Percentiles rank a stretch among this genome's conserved stretches.
Conservation (phyloP, 2,113 vertebrate genomes). For the Setophaga coronata region DNA sequence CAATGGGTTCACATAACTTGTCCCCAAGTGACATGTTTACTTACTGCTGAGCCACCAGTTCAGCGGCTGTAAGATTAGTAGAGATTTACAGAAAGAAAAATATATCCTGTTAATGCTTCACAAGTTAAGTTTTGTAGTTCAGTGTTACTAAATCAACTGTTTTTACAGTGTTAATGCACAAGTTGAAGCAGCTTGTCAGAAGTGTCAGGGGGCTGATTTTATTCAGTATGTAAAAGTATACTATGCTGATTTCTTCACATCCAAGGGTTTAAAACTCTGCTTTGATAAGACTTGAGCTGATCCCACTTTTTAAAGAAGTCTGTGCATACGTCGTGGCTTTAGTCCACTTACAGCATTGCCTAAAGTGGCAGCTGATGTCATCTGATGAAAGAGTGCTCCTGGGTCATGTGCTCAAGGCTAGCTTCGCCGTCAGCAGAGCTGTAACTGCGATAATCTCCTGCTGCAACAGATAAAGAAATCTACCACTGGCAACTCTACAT, state of each 20-base stretch:
- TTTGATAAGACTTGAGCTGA: not conserved
- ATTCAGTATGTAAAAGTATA: not conserved
- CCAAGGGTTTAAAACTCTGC: not conserved
- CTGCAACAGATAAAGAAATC: not conserved
- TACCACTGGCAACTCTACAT: not conserved
- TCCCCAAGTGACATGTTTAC: not conserved
- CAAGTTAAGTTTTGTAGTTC: not conserved
- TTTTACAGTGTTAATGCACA: not conserved
- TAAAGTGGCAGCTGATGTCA: not conserved
- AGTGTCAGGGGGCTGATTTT: not conserved
- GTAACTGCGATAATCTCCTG: not conserved
- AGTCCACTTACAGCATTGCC: not conserved
- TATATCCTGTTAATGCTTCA: not conserved
- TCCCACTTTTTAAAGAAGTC: not conserved
- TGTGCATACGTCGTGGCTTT: not conserved
- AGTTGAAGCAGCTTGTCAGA: not conserved
- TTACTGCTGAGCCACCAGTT: conserved; percentile 6
- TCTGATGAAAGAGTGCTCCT: not conserved
- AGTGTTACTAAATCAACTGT: not conserved
- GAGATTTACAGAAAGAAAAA: conserved; percentile 26
- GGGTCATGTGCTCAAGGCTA: not conserved
- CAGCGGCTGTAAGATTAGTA: not conserved
- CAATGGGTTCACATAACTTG: not conserved
- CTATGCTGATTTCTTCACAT: not conserved
- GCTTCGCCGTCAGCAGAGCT: not conserved